phyloP scores from a whole-genome alignment of 2,888 invertebrate species.

The Bellardia pandia region DNA sequence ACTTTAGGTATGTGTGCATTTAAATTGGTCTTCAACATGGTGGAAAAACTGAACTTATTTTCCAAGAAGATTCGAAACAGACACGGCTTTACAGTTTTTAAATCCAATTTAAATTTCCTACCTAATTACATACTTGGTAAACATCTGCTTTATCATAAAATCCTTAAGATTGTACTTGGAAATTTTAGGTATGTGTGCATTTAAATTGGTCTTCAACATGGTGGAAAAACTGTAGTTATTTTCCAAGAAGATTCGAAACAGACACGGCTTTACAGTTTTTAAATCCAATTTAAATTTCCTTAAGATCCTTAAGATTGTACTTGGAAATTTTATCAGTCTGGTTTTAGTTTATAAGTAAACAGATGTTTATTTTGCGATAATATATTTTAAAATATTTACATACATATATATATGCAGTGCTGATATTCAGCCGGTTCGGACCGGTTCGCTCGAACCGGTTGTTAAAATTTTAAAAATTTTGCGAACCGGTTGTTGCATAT shows the following conservation, averaged over 20 bases:
- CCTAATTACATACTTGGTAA: constrained; percentile 27
- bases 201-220: neutral
- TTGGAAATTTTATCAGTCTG: constrained; percentile 12
- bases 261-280: neutral
- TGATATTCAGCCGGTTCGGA: too few relatives aligned
- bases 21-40: neutral
- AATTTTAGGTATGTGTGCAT: neutral
- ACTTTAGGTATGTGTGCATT: neutral
- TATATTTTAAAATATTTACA: neutral
- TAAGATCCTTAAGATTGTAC: constrained; percentile 4
- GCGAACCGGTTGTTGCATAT: too few relatives aligned
- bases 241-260: neutral
- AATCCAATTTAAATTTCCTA: neutral
- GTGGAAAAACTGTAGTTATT: neutral
- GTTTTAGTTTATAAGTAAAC: constrained; percentile 18
- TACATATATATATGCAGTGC: too few relatives aligned
- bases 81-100: neutral
- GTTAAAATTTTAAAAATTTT: too few relatives aligned
- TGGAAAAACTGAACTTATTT: neutral
- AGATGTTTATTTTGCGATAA: constrained; percentile 11
- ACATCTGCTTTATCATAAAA: constrained; percentile 26
- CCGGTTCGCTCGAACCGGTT: too few relatives aligned
- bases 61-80: neutral
- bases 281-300: neutral
- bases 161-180: constrained; percentile 3